Evolutionary conservation across 2,797 vertebrate species (phyloP).

Genomic region (Esox masquinongy): DNA sequence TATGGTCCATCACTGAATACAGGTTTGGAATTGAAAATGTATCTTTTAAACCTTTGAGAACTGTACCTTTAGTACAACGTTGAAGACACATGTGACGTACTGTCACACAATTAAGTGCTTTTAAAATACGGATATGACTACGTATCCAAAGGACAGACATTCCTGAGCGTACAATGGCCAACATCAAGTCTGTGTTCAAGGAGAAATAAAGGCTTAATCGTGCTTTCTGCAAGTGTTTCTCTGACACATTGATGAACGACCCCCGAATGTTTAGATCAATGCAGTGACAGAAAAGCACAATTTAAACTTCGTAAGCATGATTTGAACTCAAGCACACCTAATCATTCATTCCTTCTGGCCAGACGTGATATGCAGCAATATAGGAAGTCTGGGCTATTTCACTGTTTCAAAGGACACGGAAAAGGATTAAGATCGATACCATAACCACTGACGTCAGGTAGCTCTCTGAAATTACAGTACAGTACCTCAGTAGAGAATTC

Average conservation of each 20-base stretch:
- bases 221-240: not conserved
- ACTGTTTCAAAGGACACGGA: not conserved
- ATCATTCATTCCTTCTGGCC: not conserved
- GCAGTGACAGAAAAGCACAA: constrained; percentile 4
- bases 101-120: not conserved
- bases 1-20: not conserved
- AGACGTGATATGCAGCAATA: constrained; percentile 3
- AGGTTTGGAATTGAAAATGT: not conserved
- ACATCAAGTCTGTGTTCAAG: not conserved
- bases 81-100: not conserved
- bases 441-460: constrained; percentile 15
- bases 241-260: not conserved
- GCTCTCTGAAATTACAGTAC: constrained; percentile 19
- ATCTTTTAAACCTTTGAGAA: not conserved
- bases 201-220: not conserved
- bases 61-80: not conserved
- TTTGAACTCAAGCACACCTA: not conserved
- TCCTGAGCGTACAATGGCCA: not conserved
- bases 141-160: not conserved
- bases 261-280: not conserved
- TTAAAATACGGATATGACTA: not conserved
- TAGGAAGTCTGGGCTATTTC: not conserved
- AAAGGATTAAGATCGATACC: not conserved
- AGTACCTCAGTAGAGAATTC: not conserved
- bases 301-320: not conserved